Conservation (phyloP, 2,797 vertebrate genomes). For the Xiphophorus birchmanni region DNA sequence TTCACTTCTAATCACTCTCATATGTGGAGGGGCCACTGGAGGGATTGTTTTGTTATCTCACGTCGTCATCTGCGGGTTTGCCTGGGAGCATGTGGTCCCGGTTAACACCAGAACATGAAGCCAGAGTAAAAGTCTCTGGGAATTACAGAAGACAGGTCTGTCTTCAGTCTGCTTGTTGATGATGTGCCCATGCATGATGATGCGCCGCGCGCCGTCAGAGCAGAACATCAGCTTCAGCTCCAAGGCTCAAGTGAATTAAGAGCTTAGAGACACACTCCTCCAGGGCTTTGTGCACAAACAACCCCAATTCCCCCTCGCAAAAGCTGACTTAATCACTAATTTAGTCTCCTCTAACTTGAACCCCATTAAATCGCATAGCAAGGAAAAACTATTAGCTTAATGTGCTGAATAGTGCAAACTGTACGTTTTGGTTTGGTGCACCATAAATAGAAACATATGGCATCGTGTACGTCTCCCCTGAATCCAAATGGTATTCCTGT, state of each 20-base stretch:
- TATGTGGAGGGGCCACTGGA: conserved; percentile 61
- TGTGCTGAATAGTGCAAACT: conserved; percentile 1
- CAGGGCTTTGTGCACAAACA: conserved; percentile 49
- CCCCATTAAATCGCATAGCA: conserved; percentile 23
- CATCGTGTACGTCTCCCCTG: background rate
- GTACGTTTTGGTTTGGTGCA: background rate
- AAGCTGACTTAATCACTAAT: conserved; percentile 57
- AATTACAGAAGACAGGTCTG: conserved; percentile 22
- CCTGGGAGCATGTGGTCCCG: conserved; percentile 58
- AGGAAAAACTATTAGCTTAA: conserved; percentile 3
- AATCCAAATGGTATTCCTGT: background rate
- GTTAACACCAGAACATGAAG: conserved; percentile 47
- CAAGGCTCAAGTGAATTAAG: conserved; percentile 66
- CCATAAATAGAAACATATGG: background rate
- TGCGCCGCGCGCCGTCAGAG: conserved; percentile 16
- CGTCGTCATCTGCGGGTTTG: conserved; percentile 46
- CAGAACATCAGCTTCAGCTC: conserved; percentile 45
- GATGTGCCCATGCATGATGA: background rate
- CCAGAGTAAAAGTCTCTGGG: conserved; percentile 29
- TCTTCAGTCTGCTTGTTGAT: conserved; percentile 4
- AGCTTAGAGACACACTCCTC: conserved; percentile 64
- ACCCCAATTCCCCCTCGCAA: conserved; percentile 37
- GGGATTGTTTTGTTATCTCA: conserved; percentile 63
- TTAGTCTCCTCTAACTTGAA: conserved; percentile 40
- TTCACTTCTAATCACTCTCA: conserved; percentile 70